A percentile compares a stretch with the other conserved stretches of the same genome.
phyloP scores from a whole-genome alignment of 2,888 invertebrate genomes.

The Cephus runcator region DNA sequence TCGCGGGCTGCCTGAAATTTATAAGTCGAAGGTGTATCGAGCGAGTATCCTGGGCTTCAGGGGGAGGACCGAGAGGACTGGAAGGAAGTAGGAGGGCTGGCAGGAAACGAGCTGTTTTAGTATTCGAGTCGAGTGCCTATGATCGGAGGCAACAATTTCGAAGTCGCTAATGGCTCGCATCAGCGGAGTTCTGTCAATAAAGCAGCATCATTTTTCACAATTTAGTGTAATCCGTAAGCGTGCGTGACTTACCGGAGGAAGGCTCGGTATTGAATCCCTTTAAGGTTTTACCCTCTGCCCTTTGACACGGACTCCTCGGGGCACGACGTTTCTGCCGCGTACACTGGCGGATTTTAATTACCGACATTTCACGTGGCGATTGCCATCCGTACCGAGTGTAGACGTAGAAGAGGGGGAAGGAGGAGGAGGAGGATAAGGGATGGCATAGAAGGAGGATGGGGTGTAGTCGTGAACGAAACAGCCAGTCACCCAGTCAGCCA shows the following conservation, averaged over 20 bases:
- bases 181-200: conserved; percentile 44
- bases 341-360: conserved; percentile 42
- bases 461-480: background rate
- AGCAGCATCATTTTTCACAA: conserved; percentile 56
- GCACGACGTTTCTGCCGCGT: background rate
- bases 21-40: background rate
- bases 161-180: conserved; percentile 46
- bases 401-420: conserved; percentile 3
- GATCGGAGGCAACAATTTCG: conserved; percentile 52
- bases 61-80: background rate
- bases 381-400: conserved; percentile 20
- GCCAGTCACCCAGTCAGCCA: background rate
- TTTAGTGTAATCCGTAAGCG: conserved; percentile 41
- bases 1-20: background rate
- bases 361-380: conserved; percentile 44
- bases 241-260: background rate
- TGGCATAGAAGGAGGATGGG: background rate
- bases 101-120: conserved; percentile 33
- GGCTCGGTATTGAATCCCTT: background rate
- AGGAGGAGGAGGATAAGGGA: background rate
- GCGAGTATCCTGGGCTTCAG: background rate
- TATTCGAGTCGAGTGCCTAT: conserved; percentile 50
- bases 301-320: background rate
- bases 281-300: background rate
- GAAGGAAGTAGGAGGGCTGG: conserved; percentile 18